Base-by-base conservation (phyloP, 2,888 invertebrate species). In the Clostera curtula region DNA sequence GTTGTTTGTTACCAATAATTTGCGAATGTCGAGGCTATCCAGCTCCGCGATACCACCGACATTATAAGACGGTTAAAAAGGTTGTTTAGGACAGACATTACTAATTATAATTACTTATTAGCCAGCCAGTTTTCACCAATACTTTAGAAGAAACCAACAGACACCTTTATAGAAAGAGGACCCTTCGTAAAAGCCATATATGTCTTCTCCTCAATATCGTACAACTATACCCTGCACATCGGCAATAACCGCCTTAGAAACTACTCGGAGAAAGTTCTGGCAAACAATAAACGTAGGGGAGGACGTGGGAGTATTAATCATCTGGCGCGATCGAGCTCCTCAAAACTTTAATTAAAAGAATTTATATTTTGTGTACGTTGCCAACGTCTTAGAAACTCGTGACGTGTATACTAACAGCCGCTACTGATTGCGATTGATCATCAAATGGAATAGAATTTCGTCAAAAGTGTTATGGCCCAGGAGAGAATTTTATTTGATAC, bases 361-460 rank as follows among this genome's bases (percentile, higher is more conserved):
- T 41, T 44, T 36, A 34, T 46, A 44, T 40, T 42, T 43, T 36
- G 37, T 39, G 38, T 27, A 28, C 22, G 26, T 32, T 38, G 19
- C 36, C 25, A 16, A 36, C 22, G 5, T 22, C 13, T 12, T 11
- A 4, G 31, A 25, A 22, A 22, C 43, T 52, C 53, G 53, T 53
- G 53, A 34, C 19, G 27, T 20, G 35, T 24, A 18, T 43, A 27
- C 39, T 32, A 45, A 53, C 34, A 29, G 27, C 30, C 29, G 29
- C 27, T 31, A 27, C 36, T 43, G 49, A 54, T 57, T 51, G 51
- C 44, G 36, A 22, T 14, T 29, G 46, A 51, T 52, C 53, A 52
- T 57, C 49, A 52, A 47, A 53, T 46, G 42, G 34, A 43, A 52
- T 54, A 52, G 56, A 49, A 40, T 51, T 48, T 45, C 34, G 37